Percentiles rank a stretch among this genome's conserved stretches.
Conservation (phyloP, 2,113 vertebrate species). For the Eulemur rufifrons region DNA sequence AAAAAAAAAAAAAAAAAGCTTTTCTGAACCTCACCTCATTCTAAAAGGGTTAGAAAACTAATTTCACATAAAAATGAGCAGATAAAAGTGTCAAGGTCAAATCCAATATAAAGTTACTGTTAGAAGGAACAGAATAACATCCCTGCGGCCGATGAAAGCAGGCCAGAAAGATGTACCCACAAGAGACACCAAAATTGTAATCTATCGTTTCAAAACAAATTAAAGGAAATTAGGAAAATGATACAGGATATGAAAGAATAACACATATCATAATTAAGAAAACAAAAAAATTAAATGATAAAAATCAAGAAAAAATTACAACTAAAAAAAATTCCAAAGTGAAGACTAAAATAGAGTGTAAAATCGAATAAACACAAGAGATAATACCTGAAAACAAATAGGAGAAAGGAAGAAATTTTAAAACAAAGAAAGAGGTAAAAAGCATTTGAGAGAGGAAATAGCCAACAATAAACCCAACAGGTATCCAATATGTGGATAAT, state of each 20-base stretch:
- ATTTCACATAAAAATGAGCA: background rate
- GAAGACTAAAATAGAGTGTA: background rate
- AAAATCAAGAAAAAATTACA: background rate
- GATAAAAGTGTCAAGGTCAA: background rate
- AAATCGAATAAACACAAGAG: background rate
- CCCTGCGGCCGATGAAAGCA: background rate
- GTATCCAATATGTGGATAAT: background rate
- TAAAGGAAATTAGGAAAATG: background rate
- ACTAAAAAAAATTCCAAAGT: background rate
- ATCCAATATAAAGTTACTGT: background rate
- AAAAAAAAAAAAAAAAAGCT: background rate
- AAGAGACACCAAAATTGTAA: background rate
- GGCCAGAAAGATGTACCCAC: background rate
- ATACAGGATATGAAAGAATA: background rate
- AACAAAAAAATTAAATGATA: background rate
- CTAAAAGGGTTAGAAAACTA: constrained; percentile 3
- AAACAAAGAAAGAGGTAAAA: background rate
- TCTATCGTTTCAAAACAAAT: background rate
- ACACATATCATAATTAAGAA: background rate
- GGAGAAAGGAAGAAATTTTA: background rate
- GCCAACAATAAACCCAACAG: background rate
- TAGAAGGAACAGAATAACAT: background rate
- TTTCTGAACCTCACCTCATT: background rate
- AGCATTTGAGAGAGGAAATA: background rate
- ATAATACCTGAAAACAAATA: background rate